These are phyloP conservation scores for Antheraea yamamai DNA, from an alignment of 2,888 invertebrate species.

Conservation along the genomic window DNA sequence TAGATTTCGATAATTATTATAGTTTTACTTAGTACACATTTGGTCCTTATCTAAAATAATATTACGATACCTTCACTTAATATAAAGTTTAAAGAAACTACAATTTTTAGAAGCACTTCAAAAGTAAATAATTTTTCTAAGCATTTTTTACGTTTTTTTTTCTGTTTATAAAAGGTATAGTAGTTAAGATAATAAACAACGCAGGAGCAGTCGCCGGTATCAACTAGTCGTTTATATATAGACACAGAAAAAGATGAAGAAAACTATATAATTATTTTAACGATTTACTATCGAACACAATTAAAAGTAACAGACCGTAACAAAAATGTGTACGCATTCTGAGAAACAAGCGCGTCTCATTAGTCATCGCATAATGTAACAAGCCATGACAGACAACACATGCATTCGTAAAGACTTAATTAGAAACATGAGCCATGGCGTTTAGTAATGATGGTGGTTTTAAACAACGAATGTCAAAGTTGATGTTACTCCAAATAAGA, in stretches of 20 bases:
- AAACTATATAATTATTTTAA: slow-evolving; percentile 13
- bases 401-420: slow-evolving; percentile 51
- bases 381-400: slow-evolving; percentile 42
- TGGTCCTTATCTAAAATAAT: too few relatives aligned
- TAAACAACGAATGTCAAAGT: slow-evolving; percentile 14
- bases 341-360: slow-evolving; percentile 39
- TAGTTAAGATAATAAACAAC: too few relatives aligned
- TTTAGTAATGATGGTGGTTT: slow-evolving; percentile 27
- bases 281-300: slow-evolving; percentile 3
- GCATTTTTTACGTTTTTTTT: too few relatives aligned
- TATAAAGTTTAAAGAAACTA: too few relatives aligned
- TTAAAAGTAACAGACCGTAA: slow-evolving; percentile 17
- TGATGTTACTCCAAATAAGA: neutral
- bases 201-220: too few relatives aligned
- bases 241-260: neutral
- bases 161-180: too few relatives aligned
- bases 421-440: slow-evolving; percentile 40
- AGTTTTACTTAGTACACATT: too few relatives aligned
- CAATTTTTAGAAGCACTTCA: too few relatives aligned
- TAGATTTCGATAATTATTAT: too few relatives aligned
- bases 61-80: too few relatives aligned
- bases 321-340: slow-evolving; percentile 27
- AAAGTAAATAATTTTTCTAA: too few relatives aligned
- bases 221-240: neutral
- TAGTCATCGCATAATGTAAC: slow-evolving; percentile 40